Conservation (phyloP, 2,113 vertebrate genomes). For the rat (Rattus norvegicus) region DNA sequence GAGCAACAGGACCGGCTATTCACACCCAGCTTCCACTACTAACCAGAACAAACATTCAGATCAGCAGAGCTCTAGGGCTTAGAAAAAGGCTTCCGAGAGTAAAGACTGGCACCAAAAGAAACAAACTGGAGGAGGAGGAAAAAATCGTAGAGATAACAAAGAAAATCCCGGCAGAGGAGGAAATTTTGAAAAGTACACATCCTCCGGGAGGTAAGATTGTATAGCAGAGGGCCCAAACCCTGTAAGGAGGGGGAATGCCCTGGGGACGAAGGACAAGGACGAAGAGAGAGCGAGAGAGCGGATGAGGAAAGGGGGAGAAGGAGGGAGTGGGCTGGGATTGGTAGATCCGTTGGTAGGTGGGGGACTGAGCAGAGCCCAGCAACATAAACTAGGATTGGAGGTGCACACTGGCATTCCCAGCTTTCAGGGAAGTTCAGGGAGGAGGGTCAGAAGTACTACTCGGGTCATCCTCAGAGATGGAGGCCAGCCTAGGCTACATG, state of each 20-base stretch:
- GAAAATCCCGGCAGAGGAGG: neutral
- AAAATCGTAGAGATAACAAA: neutral
- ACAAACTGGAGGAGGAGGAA: neutral
- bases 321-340: neutral
- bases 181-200: conserved; percentile 39
- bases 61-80: neutral
- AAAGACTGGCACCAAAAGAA: conserved; percentile 54
- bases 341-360: too few relatives aligned
- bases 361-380: too few relatives aligned
- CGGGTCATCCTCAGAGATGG: neutral
- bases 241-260: neutral
- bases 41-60: conserved; percentile 20
- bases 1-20: conserved; percentile 20
- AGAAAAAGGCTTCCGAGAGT: conserved; percentile 31
- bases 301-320: neutral
- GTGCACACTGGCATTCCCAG: neutral
- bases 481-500: neutral
- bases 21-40: conserved; percentile 32
- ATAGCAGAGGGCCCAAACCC: neutral
- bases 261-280: neutral
- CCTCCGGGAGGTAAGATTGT: conserved; percentile 6
- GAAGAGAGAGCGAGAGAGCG: too few relatives aligned
- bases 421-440: neutral
- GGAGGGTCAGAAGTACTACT: too few relatives aligned
- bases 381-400: neutral